Conservation (phyloP, 1,140 invertebrate genomes). For the Oryctes rhinoceros region DNA sequence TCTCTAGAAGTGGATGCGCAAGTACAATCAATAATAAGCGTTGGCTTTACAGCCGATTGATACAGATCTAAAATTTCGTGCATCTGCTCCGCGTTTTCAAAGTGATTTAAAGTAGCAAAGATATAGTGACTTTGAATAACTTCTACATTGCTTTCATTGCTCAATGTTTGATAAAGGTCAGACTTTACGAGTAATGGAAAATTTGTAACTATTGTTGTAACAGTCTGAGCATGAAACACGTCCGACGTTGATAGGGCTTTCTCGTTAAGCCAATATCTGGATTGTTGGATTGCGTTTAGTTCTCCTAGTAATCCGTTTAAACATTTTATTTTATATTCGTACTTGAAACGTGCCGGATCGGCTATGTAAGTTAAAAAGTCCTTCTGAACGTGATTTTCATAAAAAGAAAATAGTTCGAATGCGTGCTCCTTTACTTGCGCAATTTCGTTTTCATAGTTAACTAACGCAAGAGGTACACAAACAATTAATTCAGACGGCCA, state of each 20-base stretch:
- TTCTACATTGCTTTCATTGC: too few relatives aligned
- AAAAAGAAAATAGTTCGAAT: background rate
- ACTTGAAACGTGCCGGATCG: background rate
- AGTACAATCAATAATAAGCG: background rate
- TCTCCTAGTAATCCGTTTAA: conserved; percentile 1
- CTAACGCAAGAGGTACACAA: background rate
- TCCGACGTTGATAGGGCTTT: background rate
- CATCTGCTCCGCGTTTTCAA: background rate
- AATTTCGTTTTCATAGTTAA: background rate
- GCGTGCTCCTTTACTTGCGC: background rate
- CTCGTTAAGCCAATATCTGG: background rate
- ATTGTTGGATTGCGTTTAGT: background rate
- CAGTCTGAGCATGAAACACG: background rate
- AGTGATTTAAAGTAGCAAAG: background rate
- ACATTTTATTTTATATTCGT: background rate
- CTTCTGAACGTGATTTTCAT: background rate
- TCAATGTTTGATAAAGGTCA: conserved; percentile 11
- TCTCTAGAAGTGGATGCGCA: background rate
- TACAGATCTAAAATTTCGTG: background rate
- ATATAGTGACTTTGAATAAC: background rate
- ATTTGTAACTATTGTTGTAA: background rate
- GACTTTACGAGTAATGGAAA: background rate
- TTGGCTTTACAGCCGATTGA: background rate
- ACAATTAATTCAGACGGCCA: conserved; percentile 13
- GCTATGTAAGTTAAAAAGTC: background rate